These are phyloP conservation scores for Magallana nippona DNA, from an alignment of 2,888 invertebrate genomes.

Conservation along the genomic window DNA sequence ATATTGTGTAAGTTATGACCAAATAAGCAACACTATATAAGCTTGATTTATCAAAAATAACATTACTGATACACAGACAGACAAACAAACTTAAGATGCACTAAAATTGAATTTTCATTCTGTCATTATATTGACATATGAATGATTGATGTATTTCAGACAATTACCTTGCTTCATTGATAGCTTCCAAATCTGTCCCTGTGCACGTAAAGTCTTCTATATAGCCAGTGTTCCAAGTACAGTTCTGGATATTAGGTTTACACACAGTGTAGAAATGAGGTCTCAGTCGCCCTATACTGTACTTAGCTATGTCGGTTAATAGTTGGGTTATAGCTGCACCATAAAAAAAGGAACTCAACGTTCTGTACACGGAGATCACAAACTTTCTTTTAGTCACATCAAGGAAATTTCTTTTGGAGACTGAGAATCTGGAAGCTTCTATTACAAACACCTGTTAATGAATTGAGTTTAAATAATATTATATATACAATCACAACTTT, in stretches of 20 bases:
- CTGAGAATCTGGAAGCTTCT: slow-evolving; percentile 52
- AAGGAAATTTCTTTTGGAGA: slow-evolving; percentile 38
- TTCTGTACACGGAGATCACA: slow-evolving; percentile 52
- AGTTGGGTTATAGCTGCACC: slow-evolving; percentile 92
- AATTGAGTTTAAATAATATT: not conserved
- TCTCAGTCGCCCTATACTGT: slow-evolving; percentile 93
- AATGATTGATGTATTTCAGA: not conserved
- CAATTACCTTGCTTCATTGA: slow-evolving; percentile 69
- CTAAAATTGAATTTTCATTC: too few species aligned
- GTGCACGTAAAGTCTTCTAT: slow-evolving; percentile 66
- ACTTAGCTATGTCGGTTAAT: slow-evolving; percentile 95
- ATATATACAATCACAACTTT: too few species aligned
- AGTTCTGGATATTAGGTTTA: slow-evolving; percentile 82
- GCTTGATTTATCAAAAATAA: too few species aligned
- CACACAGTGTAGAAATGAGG: slow-evolving; percentile 97
- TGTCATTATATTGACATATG: too few species aligned
- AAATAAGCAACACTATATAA: too few species aligned
- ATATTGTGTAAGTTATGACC: too few species aligned
- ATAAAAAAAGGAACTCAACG: slow-evolving; percentile 85
- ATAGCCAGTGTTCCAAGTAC: slow-evolving; percentile 58
- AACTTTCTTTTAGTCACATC: slow-evolving; percentile 40
- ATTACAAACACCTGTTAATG: slow-evolving; percentile 55
- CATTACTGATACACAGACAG: too few species aligned
- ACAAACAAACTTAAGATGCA: too few species aligned
- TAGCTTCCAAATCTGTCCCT: slow-evolving; percentile 57